phyloP scores from a whole-genome alignment of 2,888 invertebrate species.

The Parnassius mnemosyne region DNA sequence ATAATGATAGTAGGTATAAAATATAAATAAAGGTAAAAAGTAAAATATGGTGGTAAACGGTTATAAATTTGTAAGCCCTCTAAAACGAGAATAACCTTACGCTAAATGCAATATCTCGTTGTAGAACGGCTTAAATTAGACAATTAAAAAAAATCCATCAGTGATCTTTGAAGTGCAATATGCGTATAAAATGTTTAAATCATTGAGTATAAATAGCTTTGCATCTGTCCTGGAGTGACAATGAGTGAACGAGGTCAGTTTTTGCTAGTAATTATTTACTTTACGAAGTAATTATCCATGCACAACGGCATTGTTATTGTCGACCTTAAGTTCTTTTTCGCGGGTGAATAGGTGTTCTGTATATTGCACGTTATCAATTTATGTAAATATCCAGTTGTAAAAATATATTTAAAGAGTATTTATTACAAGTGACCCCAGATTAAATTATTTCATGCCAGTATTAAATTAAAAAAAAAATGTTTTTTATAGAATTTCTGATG shows the following conservation, averaged over 20 bases:
- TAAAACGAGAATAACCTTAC: too few species aligned
- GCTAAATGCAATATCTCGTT: too few species aligned
- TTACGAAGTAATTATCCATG: conserved; percentile 60
- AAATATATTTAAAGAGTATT: not conserved
- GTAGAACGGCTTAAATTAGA: too few species aligned
- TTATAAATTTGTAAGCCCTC: too few species aligned
- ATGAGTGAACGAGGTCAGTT: conserved; percentile 65
- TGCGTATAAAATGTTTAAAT: conserved; percentile 19
- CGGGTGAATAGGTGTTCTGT: conserved; percentile 27
- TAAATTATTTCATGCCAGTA: too few species aligned
- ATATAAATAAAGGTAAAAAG: too few species aligned
- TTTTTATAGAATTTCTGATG: too few species aligned
- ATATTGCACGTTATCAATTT: conserved; percentile 21
- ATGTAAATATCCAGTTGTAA: conserved; percentile 11
- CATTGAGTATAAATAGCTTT: conserved; percentile 37
- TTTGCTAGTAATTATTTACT: conserved; percentile 59
- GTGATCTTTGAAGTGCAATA: conserved; percentile 15
- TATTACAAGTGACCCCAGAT: too few species aligned
- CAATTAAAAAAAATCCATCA: not conserved
- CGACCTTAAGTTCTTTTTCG: conserved; percentile 58
- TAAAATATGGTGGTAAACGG: too few species aligned
- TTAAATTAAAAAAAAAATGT: too few species aligned
- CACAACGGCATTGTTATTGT: conserved; percentile 66
- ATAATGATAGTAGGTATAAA: too few species aligned
- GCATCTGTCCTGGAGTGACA: conserved; percentile 47